These are phyloP conservation scores for Tapirus indicus DNA, from an alignment of 2,797 vertebrate genomes.

Conservation along the genomic window DNA sequence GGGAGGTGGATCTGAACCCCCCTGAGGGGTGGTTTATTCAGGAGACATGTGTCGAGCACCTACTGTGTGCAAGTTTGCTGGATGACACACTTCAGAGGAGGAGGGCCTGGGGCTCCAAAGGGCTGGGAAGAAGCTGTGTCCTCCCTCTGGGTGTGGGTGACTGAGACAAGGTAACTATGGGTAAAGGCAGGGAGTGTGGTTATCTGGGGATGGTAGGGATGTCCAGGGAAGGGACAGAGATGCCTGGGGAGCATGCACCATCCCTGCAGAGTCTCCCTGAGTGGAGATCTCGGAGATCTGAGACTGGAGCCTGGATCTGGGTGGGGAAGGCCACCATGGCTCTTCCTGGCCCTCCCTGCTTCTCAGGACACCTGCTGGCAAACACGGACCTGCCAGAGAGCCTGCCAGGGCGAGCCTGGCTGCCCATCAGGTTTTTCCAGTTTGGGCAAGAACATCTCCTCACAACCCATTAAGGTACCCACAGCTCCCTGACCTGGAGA, in stretches of 20 bases:
- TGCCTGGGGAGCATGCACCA: neutral
- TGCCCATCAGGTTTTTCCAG: constrained; percentile 59
- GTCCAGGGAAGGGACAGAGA: neutral
- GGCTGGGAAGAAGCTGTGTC: too few species aligned
- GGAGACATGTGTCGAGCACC: neutral
- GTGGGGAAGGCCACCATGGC: too few species aligned
- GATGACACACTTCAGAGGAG: neutral
- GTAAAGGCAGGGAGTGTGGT: neutral
- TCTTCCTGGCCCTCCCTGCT: neutral
- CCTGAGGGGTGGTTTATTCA: too few species aligned
- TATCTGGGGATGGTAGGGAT: neutral
- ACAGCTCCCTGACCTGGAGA: neutral
- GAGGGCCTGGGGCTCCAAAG: neutral
- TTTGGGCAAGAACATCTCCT: constrained; percentile 47
- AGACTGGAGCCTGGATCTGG: neutral
- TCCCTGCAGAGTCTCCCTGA: too few species aligned
- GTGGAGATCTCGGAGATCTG: neutral
- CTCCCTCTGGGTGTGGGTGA: neutral
- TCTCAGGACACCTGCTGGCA: neutral
- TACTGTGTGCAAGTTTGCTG: neutral
- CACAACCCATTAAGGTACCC: neutral
- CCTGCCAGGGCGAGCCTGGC: neutral
- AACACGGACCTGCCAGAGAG: neutral
- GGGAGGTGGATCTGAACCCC: neutral
- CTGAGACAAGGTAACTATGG: neutral